Evolutionary conservation across 2,797 vertebrate genomes (phyloP).

Genomic region (Fratercula arctica): DNA sequence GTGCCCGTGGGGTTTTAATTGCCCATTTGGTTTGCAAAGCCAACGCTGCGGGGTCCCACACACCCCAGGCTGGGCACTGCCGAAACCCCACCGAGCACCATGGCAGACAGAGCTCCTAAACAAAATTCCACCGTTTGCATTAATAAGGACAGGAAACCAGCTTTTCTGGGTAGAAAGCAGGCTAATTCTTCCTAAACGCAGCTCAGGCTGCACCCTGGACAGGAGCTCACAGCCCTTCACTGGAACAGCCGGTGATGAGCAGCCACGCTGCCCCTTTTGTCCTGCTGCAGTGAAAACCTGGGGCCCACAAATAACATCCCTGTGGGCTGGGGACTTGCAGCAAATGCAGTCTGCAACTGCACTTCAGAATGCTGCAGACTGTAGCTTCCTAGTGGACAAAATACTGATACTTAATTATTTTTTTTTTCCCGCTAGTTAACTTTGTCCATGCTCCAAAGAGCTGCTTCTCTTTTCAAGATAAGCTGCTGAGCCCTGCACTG

Average conservation of each 20-base stretch:
- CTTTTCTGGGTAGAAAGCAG: background rate
- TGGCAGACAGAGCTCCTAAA: accelerated
- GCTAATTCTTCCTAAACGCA: background rate
- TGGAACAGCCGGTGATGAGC: accelerated
- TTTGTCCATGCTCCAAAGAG: background rate
- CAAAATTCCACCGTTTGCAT: background rate
- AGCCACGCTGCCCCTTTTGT: background rate
- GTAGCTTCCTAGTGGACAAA: background rate
- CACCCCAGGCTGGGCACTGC: background rate
- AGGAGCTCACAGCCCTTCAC: background rate
- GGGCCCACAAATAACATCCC: background rate
- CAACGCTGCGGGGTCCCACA: background rate
- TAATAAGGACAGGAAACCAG: background rate
- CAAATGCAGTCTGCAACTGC: background rate
- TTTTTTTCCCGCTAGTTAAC: background rate
- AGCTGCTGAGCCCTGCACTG: background rate
- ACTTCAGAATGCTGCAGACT: background rate
- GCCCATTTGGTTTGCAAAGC: background rate
- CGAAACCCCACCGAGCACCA: background rate
- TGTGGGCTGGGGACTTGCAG: background rate
- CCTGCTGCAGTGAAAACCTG: background rate
- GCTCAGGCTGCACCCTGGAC: background rate
- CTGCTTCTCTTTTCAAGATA: background rate
- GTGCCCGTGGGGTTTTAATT: accelerated
- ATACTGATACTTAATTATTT: background rate